These are phyloP conservation scores for Caprella mutica DNA, from an alignment of 2,888 invertebrate species.

Conservation along the genomic window DNA sequence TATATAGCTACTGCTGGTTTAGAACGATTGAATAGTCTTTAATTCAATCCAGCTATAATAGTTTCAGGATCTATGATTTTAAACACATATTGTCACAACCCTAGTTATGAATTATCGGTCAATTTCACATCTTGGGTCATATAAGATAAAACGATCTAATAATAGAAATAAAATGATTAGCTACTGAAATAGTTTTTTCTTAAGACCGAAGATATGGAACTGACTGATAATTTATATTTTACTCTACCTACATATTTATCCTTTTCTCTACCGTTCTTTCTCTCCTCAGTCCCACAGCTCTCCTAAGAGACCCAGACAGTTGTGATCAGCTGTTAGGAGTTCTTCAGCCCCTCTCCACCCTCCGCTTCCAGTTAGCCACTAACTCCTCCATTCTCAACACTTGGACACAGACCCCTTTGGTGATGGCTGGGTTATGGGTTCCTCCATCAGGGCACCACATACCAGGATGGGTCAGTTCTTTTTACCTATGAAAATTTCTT, in stretches of 20 bases:
- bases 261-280: not conserved
- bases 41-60: not conserved
- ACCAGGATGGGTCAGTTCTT: not conserved
- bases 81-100: too few relatives aligned
- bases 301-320: slow-evolving; percentile 68
- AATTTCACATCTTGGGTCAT: too few relatives aligned
- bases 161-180: slow-evolving; percentile 5
- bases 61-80: too few relatives aligned
- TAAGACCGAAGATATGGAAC: too few relatives aligned
- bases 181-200: not conserved
- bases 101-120: too few relatives aligned
- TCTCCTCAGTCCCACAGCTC: slow-evolving; percentile 46
- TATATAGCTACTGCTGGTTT: too few relatives aligned
- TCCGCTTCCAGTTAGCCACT: slow-evolving; percentile 58
- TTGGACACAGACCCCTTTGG: slow-evolving; percentile 73
- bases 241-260: not conserved
- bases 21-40: too few relatives aligned
- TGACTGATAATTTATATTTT: too few relatives aligned
- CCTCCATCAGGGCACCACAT: slow-evolving; percentile 42
- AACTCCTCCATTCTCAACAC: slow-evolving; percentile 78
- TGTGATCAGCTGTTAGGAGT: slow-evolving; percentile 64
- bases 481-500: too few relatives aligned
- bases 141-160: slow-evolving; percentile 5
- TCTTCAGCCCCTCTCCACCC: slow-evolving; percentile 58
- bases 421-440: slow-evolving; percentile 73